These are phyloP conservation scores for Brachionus paranguensis DNA, from an alignment of 1,140 invertebrate genomes.

Conservation along the genomic window DNA sequence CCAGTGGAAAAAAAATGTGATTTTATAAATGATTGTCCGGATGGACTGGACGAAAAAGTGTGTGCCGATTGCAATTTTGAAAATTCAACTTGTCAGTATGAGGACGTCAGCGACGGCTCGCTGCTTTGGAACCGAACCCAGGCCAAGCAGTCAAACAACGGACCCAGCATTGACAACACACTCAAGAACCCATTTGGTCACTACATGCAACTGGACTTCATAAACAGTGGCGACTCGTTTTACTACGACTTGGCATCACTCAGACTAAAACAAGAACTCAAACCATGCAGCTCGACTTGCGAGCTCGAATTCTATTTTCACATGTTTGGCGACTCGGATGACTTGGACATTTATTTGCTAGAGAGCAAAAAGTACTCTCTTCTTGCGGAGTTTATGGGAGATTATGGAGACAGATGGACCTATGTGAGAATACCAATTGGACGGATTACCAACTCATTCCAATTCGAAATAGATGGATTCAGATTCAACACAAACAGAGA, in stretches of 20 bases:
- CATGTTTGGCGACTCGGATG: slow-evolving; percentile 62
- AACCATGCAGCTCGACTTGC: slow-evolving; percentile 19
- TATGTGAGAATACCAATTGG: slow-evolving; percentile 62
- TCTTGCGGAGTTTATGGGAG: slow-evolving; percentile 61
- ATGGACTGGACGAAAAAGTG: slow-evolving; percentile 42
- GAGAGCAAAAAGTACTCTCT: slow-evolving; percentile 50
- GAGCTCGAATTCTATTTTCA: slow-evolving; percentile 62
- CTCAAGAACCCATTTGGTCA: neutral
- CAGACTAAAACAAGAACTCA: neutral
- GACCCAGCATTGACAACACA: slow-evolving; percentile 23
- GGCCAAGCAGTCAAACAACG: slow-evolving; percentile 28
- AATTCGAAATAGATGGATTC: slow-evolving; percentile 50
- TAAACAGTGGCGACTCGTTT: neutral
- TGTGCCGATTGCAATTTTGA: slow-evolving; percentile 45
- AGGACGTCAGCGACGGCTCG: slow-evolving; percentile 36
- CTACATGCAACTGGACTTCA: neutral
- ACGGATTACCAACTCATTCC: slow-evolving; percentile 61
- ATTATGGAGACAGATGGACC: slow-evolving; percentile 67
- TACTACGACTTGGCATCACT: neutral
- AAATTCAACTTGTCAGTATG: slow-evolving; percentile 15
- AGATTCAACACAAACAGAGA: slow-evolving; percentile 43
- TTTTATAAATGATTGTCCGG: slow-evolving; percentile 43
- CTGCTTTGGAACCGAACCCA: slow-evolving; percentile 34
- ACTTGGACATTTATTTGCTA: slow-evolving; percentile 49
- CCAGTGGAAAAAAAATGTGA: slow-evolving; percentile 42